Conservation (phyloP, 2,113 vertebrate species). For the Passer domesticus region DNA sequence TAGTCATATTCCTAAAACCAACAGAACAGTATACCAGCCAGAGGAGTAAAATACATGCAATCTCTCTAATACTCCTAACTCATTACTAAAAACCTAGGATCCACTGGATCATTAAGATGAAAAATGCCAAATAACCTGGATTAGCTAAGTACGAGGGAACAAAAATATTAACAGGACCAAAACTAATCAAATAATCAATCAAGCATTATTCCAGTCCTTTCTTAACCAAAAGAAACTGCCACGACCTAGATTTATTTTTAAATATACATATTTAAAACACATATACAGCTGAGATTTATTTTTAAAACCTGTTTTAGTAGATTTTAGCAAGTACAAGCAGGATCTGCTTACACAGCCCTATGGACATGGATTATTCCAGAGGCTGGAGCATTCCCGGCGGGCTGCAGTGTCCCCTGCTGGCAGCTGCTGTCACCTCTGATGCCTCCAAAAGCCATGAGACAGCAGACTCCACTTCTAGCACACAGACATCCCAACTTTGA, state of each 20-base stretch:
- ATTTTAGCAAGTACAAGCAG: not conserved
- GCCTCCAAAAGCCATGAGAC: not conserved
- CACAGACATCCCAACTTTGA: not conserved
- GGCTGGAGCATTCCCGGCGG: not conserved
- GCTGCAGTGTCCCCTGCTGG: constrained; percentile 11
- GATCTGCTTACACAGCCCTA: not conserved
- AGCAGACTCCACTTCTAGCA: not conserved
- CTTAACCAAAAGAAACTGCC: not conserved
- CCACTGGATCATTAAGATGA: not conserved
- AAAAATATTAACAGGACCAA: not conserved
- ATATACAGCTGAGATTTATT: not conserved
- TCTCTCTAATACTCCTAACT: not conserved
- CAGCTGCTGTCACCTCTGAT: not conserved
- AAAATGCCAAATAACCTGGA: not conserved
- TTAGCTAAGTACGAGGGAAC: accelerated
- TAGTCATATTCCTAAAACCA: not conserved
- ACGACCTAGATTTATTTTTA: not conserved
- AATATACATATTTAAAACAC: too few relatives aligned
- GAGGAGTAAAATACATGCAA: not conserved
- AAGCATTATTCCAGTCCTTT: not conserved
- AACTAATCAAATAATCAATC: not conserved
- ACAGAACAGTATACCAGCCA: not conserved
- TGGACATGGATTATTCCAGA: accelerated
- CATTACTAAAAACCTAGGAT: not conserved
- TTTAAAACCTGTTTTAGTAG: not conserved